Evolutionary conservation across 2,797 vertebrate species (phyloP).

Genomic region (Gymnoscopelus microlampas): DNA sequence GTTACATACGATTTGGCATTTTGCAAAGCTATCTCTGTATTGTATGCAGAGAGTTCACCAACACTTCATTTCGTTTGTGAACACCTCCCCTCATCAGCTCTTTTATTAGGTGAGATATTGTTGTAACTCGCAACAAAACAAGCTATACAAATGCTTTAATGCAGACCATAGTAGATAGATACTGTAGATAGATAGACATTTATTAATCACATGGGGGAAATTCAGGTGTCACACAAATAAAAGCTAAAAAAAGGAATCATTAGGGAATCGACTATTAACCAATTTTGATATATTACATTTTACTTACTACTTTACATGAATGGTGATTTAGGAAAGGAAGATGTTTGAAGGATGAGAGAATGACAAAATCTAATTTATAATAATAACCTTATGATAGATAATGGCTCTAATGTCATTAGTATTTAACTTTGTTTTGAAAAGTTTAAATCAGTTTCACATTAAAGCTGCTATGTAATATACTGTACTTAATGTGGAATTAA

Average conservation of each 20-base stretch:
- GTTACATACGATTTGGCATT: too few relatives aligned
- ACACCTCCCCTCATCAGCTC: not conserved
- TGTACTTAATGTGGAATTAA: constrained; percentile 33
- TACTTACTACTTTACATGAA: not conserved
- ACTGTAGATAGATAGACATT: too few relatives aligned
- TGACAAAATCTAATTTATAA: constrained; percentile 18
- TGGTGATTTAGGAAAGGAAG: not conserved
- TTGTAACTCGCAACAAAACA: constrained; percentile 1
- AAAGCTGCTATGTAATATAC: constrained; percentile 55
- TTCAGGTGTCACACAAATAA: constrained; percentile 41
- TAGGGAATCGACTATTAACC: constrained; percentile 65
- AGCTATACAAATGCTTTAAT: constrained; percentile 18
- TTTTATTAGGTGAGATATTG: not conserved
- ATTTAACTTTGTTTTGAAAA: constrained; percentile 39
- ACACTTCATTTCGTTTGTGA: not conserved
- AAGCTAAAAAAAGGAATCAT: constrained; percentile 55
- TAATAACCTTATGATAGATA: constrained; percentile 8
- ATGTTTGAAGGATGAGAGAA: constrained; percentile 33
- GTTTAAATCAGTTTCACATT: constrained; percentile 16
- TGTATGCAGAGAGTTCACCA: too few relatives aligned
- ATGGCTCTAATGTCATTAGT: constrained; percentile 28
- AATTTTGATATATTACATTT: constrained; percentile 28
- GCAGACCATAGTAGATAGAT: not conserved
- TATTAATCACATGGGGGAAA: too few relatives aligned
- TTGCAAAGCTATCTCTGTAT: too few relatives aligned